Base-by-base conservation (phyloP, 2,888 invertebrate genomes). In the Chaitophorus viminalis region DNA sequence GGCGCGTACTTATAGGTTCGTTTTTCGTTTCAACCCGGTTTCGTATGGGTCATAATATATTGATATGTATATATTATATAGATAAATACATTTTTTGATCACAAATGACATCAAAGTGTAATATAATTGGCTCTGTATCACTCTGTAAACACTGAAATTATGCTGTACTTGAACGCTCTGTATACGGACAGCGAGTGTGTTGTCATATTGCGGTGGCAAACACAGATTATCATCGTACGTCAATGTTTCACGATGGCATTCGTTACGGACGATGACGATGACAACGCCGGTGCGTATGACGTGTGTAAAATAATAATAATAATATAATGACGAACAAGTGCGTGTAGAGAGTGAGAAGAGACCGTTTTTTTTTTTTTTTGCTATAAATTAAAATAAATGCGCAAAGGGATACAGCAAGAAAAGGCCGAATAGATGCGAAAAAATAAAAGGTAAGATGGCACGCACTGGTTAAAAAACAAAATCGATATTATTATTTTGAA, bases 211-310 rank as follows among this genome's bases (percentile, higher is more conserved):
- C 31, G 6, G 68, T 72, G 52, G 52, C 82, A 36, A 72, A 70
- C 52, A 31, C 82, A 33, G 70, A 82, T 82, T 82, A 14, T 31
- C 52, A 72, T 33, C 82, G 82, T 82, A n/a, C 82, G 82, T 82
- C 36, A 82, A 54, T 11, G 52, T 72, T 70, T 52, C 74, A 46
- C 82, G 31, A 46, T 17, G 17, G 9, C 33, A 36, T 82, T 21
- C 36, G 36, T 74, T 82, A 74, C 36, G 60, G 54, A 36, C 54
- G 74, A 74, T 60, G 82, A 74, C 78, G 74, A 74, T 60, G 82
- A 74, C 78, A 79, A 65, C 60, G 65, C n/a, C 33, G 36, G 78
- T 29, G 81, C 29, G 78, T 36, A 82, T 70, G 52, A 31, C 60
- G n/a, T 54, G 78, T 68, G 18, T 60, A 21, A 60, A 60, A 60